Conservation (phyloP, 2,113 vertebrate genomes). For the Apodemus sylvaticus region DNA sequence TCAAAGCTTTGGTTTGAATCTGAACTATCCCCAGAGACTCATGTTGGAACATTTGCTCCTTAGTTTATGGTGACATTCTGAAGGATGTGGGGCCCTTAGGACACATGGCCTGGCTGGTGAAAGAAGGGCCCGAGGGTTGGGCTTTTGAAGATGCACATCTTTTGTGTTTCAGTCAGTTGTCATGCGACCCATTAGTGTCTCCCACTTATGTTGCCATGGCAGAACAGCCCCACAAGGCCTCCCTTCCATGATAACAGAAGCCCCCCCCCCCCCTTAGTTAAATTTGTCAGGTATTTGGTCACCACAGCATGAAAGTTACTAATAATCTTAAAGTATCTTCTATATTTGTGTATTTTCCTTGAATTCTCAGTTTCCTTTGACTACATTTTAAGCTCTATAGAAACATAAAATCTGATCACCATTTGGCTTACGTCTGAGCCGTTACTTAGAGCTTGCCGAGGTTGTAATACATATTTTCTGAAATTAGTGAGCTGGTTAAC, state of each 20-base stretch:
- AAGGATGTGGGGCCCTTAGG: not conserved
- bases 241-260: not conserved
- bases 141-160: not conserved
- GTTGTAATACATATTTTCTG: not conserved
- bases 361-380: not conserved
- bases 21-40: not conserved
- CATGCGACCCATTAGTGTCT: not conserved
- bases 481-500: not conserved
- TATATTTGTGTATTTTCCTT: not conserved
- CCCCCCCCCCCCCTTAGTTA: fast-evolving
- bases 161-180: not conserved
- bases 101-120: not conserved
- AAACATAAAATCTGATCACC: not conserved
- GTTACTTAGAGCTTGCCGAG: not conserved
- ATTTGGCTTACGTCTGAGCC: not conserved
- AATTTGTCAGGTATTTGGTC: not conserved
- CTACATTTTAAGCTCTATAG: not conserved
- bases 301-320: not conserved
- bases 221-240: not conserved
- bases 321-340: not conserved
- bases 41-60: not conserved
- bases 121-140: no score
- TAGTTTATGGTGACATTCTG: not conserved
- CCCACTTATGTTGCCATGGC: not conserved
- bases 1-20: not conserved